phyloP scores from a whole-genome alignment of 35 echinoderm and acorn worm genomes.

The Patiria miniata region DNA sequence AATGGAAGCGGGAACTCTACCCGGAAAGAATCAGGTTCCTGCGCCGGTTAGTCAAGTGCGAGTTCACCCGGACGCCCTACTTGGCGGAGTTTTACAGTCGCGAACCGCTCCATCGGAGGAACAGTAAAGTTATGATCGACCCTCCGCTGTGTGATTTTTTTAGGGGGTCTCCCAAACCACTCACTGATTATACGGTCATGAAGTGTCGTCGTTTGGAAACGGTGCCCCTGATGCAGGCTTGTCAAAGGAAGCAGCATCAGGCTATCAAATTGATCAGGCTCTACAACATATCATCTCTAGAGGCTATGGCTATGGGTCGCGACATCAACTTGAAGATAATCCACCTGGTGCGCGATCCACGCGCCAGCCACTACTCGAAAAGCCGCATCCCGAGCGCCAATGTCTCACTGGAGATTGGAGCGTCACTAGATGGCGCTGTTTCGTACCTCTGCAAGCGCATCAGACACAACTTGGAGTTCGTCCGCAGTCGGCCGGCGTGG shows the following conservation, averaged over 20 bases:
- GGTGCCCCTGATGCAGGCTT: neutral
- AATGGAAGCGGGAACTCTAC: conserved; percentile 62
- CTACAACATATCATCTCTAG: conserved; percentile 54
- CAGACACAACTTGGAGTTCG: conserved; percentile 56
- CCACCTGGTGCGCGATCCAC: conserved; percentile 80
- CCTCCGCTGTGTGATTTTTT: conserved; percentile 62
- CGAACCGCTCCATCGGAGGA: conserved; percentile 67
- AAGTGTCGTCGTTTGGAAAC: neutral
- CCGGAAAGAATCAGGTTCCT: conserved; percentile 60
- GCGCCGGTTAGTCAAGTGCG: conserved; percentile 54
- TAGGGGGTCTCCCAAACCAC: neutral
- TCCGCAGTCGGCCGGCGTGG: conserved; percentile 30
- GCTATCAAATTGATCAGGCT: conserved; percentile 76
- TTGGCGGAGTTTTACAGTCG: conserved; percentile 77
- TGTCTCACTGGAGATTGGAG: conserved; percentile 48
- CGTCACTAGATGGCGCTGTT: conserved; percentile 37
- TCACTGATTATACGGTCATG: neutral
- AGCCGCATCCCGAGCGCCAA: conserved; percentile 33
- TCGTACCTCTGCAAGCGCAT: conserved; percentile 77
- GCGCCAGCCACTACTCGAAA: conserved; percentile 53
- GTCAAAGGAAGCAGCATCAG: conserved; percentile 51
- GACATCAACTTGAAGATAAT: conserved; percentile 78
- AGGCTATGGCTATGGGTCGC: conserved; percentile 29
- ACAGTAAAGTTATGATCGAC: conserved; percentile 59
- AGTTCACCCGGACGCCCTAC: conserved; percentile 66